Evolutionary conservation across 1,140 invertebrate species (phyloP).

Genomic region (Diabrotica undecimpunctata): DNA sequence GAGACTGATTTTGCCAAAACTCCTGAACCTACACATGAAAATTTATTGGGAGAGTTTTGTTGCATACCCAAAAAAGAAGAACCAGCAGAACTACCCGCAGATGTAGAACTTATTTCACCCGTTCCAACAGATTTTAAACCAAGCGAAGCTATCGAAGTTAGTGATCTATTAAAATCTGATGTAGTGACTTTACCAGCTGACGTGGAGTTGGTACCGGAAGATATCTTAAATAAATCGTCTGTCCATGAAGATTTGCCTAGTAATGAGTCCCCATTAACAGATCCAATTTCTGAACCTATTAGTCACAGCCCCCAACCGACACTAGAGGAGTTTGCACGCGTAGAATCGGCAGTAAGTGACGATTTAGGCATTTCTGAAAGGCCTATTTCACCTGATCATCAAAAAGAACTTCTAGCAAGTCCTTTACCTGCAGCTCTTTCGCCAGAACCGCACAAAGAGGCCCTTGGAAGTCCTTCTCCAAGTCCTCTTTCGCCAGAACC

Average conservation of each 20-base stretch:
- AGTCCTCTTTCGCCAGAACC: no score
- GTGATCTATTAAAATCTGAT: neutral
- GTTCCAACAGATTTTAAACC: neutral
- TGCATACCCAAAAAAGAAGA: neutral
- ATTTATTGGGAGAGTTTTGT: conserved; percentile 15
- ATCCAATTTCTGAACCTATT: no score
- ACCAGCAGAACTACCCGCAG: conserved; percentile 4
- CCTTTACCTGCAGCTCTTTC: no score
- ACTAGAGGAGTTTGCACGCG: neutral
- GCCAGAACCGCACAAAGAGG: no score
- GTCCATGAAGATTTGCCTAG: no score
- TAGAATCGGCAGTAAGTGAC: neutral
- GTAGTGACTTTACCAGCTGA: no score
- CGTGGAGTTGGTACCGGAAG: no score
- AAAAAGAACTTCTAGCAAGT: neutral
- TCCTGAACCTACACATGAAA: conserved; percentile 22
- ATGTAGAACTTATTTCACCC: conserved; percentile 13
- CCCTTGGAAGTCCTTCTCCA: no score
- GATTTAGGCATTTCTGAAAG: no score
- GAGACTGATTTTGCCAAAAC: conserved; percentile 29
- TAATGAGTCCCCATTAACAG: no score
- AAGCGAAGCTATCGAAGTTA: conserved; percentile 5
- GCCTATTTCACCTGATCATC: neutral
- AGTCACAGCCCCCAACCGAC: neutral
- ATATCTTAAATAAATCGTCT: no score